Evolutionary conservation across 2,113 vertebrate species (phyloP), one percentile per base, ranked within the genome.

Genomic region (Glareola pratincola): DNA sequence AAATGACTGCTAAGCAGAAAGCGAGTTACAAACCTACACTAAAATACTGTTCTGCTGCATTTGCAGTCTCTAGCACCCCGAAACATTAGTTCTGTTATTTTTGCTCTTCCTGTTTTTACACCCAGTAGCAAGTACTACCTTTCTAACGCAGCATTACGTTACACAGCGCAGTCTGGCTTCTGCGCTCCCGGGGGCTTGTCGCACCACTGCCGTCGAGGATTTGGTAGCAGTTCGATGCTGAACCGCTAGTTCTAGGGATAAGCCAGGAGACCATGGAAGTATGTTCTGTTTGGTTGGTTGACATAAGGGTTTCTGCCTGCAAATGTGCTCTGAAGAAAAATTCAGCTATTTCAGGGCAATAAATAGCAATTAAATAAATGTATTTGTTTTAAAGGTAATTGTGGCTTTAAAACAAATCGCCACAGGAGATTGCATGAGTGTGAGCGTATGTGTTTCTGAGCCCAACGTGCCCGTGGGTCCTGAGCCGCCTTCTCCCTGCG

Each of bases 81-180:
- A 78, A 63, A 50, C 51, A 16, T 2, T 12, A 32, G 37, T 53
- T 77, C 32, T 69, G 36, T 13, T 62, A 7, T n/a, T 81, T 39
- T 64, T 3, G 17, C 39, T 53, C 21, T 24, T 45, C 48, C 48
- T 76, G 36, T 6, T 74, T 50, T 60, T 8, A 6, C 50, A 48
- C 6, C 3, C 36, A 30, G 54, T 9, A 34, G 74, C 32, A 27
- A 47, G 43, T 9, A 18, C 41, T 11, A 14, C 20, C 41, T 23
- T 41, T 51, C n/a, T 48, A 59, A 14, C 2, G 30, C 57, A 82
- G 30, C 20, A 3, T 34, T 27, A 7, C 13, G 3, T 10, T 14
- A 5, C 12, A 0, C 2, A 43, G 72, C 37, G 47, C 48, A 10
- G 0, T 4, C 47, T 8, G 37, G 43, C 16, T n/a, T 23, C 50